These are phyloP conservation scores for Drosophila ercepeae DNA, from an alignment of 1,140 invertebrate species.

Conservation along the genomic window DNA sequence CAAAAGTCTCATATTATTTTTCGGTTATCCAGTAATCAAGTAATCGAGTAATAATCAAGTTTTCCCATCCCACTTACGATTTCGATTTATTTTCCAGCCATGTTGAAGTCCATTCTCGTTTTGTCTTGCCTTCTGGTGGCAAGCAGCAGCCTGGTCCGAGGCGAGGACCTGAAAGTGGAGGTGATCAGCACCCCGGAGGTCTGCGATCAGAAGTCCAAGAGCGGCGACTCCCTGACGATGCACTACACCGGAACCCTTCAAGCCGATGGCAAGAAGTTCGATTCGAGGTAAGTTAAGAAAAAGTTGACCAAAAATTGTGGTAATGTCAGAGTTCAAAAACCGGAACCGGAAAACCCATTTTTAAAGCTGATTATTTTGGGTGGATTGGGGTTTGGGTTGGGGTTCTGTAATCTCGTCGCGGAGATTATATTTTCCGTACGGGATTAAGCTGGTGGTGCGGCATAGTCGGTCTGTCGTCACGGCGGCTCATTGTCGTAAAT, in stretches of 20 bases:
- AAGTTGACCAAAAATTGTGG: background rate
- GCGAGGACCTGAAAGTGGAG: constrained; percentile 90
- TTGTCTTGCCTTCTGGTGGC: constrained; percentile 84
- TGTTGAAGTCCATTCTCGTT: constrained; percentile 76
- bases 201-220: constrained; percentile 92
- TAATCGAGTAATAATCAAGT: too few relatives aligned
- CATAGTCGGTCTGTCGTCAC: constrained; percentile 62
- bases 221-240: constrained; percentile 95
- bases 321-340: constrained; percentile 20
- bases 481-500: constrained; percentile 81
- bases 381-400: background rate
- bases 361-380: constrained; percentile 8
- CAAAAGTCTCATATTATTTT: constrained; percentile 4
- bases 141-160: constrained; percentile 77
- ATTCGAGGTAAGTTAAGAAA: constrained; percentile 93
- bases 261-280: constrained; percentile 94
- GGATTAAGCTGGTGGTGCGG: constrained; percentile 39
- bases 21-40: constrained; percentile 30
- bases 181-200: constrained; percentile 90
- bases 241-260: constrained; percentile 94
- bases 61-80: background rate
- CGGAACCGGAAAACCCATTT: background rate
- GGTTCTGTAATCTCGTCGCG: constrained; percentile 18
- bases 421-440: constrained; percentile 31
- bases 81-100: too few relatives aligned